phyloP scores from a whole-genome alignment of 23 tunicate genomes.

The Halocynthia aurantium region DNA sequence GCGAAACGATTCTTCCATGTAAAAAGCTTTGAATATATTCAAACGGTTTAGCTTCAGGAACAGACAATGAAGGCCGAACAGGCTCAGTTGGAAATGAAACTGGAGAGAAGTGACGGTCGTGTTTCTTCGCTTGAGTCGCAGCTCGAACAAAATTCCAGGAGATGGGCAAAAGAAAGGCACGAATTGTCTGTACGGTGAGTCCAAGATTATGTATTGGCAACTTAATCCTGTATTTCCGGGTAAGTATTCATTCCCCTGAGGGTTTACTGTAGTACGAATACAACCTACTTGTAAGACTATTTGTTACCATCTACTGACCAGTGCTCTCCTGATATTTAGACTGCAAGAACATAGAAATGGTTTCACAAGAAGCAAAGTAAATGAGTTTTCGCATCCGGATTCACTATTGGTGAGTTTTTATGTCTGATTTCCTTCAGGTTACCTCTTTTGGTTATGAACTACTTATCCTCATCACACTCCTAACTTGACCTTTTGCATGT shows the following conservation, averaged over 20 bases:
- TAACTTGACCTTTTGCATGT: no score
- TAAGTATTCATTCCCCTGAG: background rate
- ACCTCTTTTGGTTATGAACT: no score
- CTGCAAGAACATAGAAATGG: constrained; percentile 96
- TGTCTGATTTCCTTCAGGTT: background rate
- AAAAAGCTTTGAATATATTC: no score
- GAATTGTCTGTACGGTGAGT: constrained; percentile 58
- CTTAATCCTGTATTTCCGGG: background rate
- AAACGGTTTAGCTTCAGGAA: constrained; percentile 21
- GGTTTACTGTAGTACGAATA: no score
- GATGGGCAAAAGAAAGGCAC: constrained; percentile 84
- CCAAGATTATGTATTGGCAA: background rate
- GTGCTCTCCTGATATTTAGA: background rate
- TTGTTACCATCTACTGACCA: no score
- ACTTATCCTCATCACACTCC: no score
- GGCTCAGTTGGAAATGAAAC: constrained; percentile 29
- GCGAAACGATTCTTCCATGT: no score
- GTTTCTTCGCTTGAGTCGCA: constrained; percentile 62
- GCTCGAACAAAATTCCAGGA: constrained; percentile 72
- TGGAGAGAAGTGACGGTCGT: constrained; percentile 59
- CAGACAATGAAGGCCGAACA: constrained; percentile 41
- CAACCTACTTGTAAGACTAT: no score
- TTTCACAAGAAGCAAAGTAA: constrained; percentile 29
- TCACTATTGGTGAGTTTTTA: constrained; percentile 33
- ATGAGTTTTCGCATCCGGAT: constrained; percentile 4